Evolutionary conservation across 1,140 invertebrate species (phyloP).

Genomic region (Steinernema feltiae): DNA sequence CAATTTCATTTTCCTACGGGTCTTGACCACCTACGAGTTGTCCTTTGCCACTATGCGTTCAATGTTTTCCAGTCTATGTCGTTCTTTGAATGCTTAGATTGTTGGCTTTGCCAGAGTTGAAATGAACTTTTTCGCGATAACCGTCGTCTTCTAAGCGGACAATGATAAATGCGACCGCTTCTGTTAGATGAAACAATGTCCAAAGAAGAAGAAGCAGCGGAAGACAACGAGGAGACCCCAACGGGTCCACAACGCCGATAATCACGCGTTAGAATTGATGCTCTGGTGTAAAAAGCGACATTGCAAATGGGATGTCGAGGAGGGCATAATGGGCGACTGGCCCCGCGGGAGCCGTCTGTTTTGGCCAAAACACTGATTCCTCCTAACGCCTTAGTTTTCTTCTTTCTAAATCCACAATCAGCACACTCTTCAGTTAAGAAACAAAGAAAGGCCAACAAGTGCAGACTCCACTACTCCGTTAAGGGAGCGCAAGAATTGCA

Average conservation of each 20-base stretch:
- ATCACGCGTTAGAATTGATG: slow-evolving; percentile 14
- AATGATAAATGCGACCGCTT: slow-evolving; percentile 9
- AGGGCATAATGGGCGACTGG: slow-evolving; percentile 4
- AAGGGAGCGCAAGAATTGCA: too few species aligned
- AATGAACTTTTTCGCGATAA: slow-evolving; percentile 9
- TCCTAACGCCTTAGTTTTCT: neutral
- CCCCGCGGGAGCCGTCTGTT: slow-evolving; percentile 12
- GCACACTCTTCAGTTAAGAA: too few species aligned
- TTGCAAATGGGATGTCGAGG: slow-evolving; percentile 7
- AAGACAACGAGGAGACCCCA: neutral
- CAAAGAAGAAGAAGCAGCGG: neutral
- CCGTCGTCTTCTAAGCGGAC: neutral
- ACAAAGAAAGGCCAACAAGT: too few species aligned
- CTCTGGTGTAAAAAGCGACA: slow-evolving; percentile 10
- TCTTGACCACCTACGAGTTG: slow-evolving; percentile 10
- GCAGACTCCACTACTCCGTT: too few species aligned
- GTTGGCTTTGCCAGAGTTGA: neutral
- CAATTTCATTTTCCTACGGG: neutral
- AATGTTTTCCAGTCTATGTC: neutral
- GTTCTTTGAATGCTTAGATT: neutral
- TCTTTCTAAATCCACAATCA: too few species aligned
- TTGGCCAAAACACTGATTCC: slow-evolving; percentile 13
- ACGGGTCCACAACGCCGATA: neutral
- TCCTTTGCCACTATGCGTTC: neutral
- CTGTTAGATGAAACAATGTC: neutral